Percentiles rank a stretch among this genome's conserved stretches.
Conservation (phyloP, 1,140 invertebrate species). For the Sesamia nonagrioides region DNA sequence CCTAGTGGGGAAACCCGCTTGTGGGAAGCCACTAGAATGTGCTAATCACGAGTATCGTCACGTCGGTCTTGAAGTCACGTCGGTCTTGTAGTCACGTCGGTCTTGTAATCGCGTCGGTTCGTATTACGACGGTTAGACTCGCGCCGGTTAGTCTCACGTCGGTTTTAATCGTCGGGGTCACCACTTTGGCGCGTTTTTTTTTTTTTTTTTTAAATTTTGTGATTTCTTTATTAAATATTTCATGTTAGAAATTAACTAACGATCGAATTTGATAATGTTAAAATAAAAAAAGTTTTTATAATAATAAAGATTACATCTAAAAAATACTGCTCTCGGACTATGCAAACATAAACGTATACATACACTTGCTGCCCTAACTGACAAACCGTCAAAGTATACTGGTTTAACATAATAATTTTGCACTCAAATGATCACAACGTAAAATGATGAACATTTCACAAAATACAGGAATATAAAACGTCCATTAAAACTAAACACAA, state of each 20-base stretch:
- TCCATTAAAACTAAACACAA: conserved; percentile 60
- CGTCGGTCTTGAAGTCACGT: too few relatives aligned
- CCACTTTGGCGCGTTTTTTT: too few relatives aligned
- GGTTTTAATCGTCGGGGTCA: too few relatives aligned
- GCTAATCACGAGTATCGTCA: too few relatives aligned
- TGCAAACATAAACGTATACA: conserved; percentile 79
- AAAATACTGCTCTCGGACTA: conserved; percentile 87
- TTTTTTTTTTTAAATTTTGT: too few relatives aligned
- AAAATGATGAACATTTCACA: conserved; percentile 86
- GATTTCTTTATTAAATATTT: conserved; percentile 87
- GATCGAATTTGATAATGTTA: conserved; percentile 86
- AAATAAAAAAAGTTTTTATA: conserved; percentile 82
- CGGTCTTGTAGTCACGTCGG: too few relatives aligned
- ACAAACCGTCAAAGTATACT: conserved; percentile 77
- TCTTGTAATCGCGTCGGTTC: too few relatives aligned
- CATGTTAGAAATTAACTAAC: conserved; percentile 87
- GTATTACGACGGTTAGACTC: too few relatives aligned
- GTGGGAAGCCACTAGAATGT: too few relatives aligned
- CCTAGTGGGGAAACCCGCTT: too few relatives aligned
- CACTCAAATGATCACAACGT: conserved; percentile 87
- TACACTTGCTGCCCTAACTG: conserved; percentile 80
- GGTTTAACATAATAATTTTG: conserved; percentile 81
- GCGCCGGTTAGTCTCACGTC: too few relatives aligned
- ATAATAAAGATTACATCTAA: conserved; percentile 85
- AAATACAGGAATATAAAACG: conserved; percentile 82